Percentiles rank a stretch among this genome's conserved stretches.
Conservation (phyloP, 2,888 invertebrate genomes). For the Apotomis turbidana region DNA sequence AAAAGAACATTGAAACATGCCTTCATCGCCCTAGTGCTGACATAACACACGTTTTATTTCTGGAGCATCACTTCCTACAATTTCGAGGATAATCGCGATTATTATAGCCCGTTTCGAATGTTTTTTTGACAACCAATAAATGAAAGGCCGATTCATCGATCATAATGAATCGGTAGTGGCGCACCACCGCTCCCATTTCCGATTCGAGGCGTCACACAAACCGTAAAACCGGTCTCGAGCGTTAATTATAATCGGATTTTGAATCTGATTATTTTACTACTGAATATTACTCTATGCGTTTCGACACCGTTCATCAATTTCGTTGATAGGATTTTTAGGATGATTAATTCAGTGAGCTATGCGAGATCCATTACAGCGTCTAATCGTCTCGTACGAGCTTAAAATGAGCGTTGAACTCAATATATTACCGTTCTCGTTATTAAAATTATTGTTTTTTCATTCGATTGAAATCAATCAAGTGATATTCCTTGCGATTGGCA, state of each 20-base stretch:
- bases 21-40: constrained; percentile 7
- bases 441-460: constrained; percentile 33
- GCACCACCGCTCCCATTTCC: constrained; percentile 67
- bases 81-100: constrained; percentile 66
- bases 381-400: constrained; percentile 48
- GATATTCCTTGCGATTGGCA: constrained; percentile 17
- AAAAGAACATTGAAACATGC: not conserved
- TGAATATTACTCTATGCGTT: constrained; percentile 66
- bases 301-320: constrained; percentile 73
- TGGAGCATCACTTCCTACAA: constrained; percentile 62
- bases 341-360: constrained; percentile 67
- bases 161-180: constrained; percentile 72
- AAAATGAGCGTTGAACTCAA: constrained; percentile 37
- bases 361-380: constrained; percentile 60
- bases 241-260: constrained; percentile 78
- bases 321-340: constrained; percentile 68
- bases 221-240: constrained; percentile 69
- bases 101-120: constrained; percentile 63
- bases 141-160: constrained; percentile 80
- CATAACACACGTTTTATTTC: constrained; percentile 47
- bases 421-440: constrained; percentile 36
- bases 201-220: constrained; percentile 68
- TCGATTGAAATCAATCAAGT: constrained; percentile 35
- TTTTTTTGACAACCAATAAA: constrained; percentile 60
- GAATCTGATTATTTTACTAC: constrained; percentile 78